Evolutionary conservation across 1,140 invertebrate genomes (phyloP), one percentile per base, ranked within the genome.

Genomic region (Lerema accius): DNA sequence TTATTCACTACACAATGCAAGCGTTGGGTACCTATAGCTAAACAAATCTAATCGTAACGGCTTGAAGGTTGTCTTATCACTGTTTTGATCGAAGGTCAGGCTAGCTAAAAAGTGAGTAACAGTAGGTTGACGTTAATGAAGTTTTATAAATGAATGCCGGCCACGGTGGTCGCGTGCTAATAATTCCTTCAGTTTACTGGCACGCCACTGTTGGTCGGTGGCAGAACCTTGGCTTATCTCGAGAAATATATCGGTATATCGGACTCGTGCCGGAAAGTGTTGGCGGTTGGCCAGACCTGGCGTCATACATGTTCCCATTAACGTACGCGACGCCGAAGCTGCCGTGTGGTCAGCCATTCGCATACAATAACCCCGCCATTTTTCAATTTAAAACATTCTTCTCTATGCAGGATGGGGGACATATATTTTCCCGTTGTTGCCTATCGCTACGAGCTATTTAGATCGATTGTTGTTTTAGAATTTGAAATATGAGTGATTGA

Each of bases 231-330:
- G 65, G 71, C 64, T 81, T 83, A 84, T 85, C 78, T 80, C 71
- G 65, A 68, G 72, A 78, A 80, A 81, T 32, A 82, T 77, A 80
- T 86, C 79, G 69, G 67, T 32, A 82, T 77, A 80, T 86, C 79
- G 69, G 67, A 78, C 65, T 80, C 71, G 73, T 79, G 69, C 61
- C 68, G 71, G 73, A 80, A 76, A 84, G 70, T 69, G 71, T 76
- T 85, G 84, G 82, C 73, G 45, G 62, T 37, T n/a, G 55, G 82
- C 85, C 85, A 88, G 71, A 55, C 32, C 64, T 71, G 68, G 67
- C 71, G 65, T 73, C 65, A 71, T 65, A 43, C 48, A 46, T 66
- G 63, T 66, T 70, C 71, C 66, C 67, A 74, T 74, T 58, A 58
- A 19, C 13, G 53, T 51, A 60, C 58, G 58, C 67, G 63, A 62